These are phyloP conservation scores for Dryobotodes eremita DNA, from an alignment of 2,888 invertebrate genomes.

Conservation along the genomic window DNA sequence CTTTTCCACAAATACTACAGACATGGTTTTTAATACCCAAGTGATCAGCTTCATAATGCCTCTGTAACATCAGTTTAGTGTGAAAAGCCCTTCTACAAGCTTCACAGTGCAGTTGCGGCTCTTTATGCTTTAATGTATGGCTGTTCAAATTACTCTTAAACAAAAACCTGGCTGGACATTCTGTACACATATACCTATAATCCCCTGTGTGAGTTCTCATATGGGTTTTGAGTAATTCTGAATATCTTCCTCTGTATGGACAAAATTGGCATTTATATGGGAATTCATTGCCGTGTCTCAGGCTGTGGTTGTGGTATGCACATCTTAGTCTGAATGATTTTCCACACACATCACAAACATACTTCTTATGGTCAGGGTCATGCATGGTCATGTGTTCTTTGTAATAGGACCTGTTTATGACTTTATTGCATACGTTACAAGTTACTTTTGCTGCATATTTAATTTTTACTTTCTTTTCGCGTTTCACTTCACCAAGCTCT, in stretches of 20 bases:
- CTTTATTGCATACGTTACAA: constrained; percentile 71
- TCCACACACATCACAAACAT: constrained; percentile 82
- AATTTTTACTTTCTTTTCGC: constrained; percentile 65
- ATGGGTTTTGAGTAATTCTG: constrained; percentile 78
- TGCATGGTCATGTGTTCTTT: constrained; percentile 81
- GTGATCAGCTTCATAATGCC: constrained; percentile 80
- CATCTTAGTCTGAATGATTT: constrained; percentile 79
- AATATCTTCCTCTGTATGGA: constrained; percentile 77
- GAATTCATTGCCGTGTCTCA: constrained; percentile 78
- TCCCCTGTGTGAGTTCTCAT: constrained; percentile 80
- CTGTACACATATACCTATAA: constrained; percentile 81
- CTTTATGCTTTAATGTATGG: constrained; percentile 79
- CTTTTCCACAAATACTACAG: constrained; percentile 80
- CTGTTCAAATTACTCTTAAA: constrained; percentile 82
- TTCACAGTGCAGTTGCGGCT: constrained; percentile 79
- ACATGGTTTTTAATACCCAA: constrained; percentile 82
- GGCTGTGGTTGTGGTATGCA: constrained; percentile 79
- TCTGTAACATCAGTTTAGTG: constrained; percentile 74
- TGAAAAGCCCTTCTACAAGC: constrained; percentile 79
- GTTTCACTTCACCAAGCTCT: constrained; percentile 49
- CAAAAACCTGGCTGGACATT: constrained; percentile 80
- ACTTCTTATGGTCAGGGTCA: constrained; percentile 79
- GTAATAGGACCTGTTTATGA: constrained; percentile 75
- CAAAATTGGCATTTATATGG: constrained; percentile 80
- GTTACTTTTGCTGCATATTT: constrained; percentile 65